Evolutionary conservation across 2,888 invertebrate genomes (phyloP).

Genomic region (Aproaerema taeniolella): DNA sequence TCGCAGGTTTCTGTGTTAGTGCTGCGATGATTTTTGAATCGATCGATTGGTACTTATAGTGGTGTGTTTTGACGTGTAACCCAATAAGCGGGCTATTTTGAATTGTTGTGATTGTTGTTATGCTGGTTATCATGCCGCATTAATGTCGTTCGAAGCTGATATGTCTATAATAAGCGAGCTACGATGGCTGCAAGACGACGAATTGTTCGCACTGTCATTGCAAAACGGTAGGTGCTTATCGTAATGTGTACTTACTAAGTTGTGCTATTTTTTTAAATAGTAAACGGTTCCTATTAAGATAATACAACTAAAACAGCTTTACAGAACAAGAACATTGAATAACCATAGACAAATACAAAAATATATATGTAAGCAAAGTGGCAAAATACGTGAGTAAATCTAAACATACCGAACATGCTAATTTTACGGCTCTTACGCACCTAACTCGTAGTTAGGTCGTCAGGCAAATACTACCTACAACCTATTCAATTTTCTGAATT

Average conservation of each 20-base stretch:
- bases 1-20: slow-evolving; percentile 42
- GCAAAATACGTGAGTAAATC: neutral
- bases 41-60: slow-evolving; percentile 33
- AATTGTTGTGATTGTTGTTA: slow-evolving; percentile 43
- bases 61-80: slow-evolving; percentile 39
- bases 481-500: no score
- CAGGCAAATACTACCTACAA: no score
- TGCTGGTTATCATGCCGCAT: slow-evolving; percentile 56
- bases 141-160: slow-evolving; percentile 67
- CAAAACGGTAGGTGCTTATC: slow-evolving; percentile 61
- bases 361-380: neutral
- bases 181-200: slow-evolving; percentile 71
- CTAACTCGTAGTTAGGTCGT: no score
- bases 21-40: slow-evolving; percentile 46
- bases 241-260: no score
- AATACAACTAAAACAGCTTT: no score
- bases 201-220: slow-evolving; percentile 67
- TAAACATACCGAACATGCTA: no score
- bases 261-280: no score
- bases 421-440: no score
- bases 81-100: slow-evolving; percentile 34
- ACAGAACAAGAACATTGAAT: neutral
- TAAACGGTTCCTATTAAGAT: no score
- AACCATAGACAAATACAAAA: neutral
- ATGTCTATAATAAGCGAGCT: slow-evolving; percentile 73